Evolutionary conservation across 2,888 invertebrate genomes (phyloP), one percentile per base, ranked within the genome.

Genomic region (Chouioia cunea): DNA sequence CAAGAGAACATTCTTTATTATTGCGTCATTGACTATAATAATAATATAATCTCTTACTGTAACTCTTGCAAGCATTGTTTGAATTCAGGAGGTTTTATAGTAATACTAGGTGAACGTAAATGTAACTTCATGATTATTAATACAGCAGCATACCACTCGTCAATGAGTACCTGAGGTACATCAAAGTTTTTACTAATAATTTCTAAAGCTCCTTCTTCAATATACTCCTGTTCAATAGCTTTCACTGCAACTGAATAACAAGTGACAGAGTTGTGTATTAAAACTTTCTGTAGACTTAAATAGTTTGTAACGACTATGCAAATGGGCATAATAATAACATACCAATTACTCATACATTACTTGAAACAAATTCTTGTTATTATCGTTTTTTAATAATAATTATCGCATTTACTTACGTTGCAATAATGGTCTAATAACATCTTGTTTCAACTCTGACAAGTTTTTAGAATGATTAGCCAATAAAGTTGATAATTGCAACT

Each of bases 131-230:
- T 84, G 78, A 88, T 87, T 68, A 84, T 84, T 57, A 87, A 79
- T 50, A 89, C 81, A 20, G 87, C 87, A 2, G 87, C 86, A 77
- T 87, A 89, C 65, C 88, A 82, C 78, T 89, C 88, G 70, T 88
- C 88, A 71, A 89, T 84, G 72, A 87, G 84, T 59, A 83, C 83
- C 15, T 86, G 88, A 48, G 80, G 69, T 46, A 81, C 66, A 71
- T 81, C 79, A 68, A 79, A 83, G 74, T 82, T 84, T 65, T 81
- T 80, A 64, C 83, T 79, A 56, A 85, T 78, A 67, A 83, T 79
- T 27, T 84, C 83, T 4, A 85, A 70, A 22, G 83, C 77, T 63
- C 85, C 85, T 74, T 81, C 82, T 54, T 84, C 82, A 65, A 85
- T 80, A 46, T 81, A 77, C 52, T 85, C 82, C 48, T 80, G 78